Evolutionary conservation across 2,797 vertebrate species (phyloP), one percentile per base, ranked within the genome.

Genomic region (Notolepis coatsorum): DNA sequence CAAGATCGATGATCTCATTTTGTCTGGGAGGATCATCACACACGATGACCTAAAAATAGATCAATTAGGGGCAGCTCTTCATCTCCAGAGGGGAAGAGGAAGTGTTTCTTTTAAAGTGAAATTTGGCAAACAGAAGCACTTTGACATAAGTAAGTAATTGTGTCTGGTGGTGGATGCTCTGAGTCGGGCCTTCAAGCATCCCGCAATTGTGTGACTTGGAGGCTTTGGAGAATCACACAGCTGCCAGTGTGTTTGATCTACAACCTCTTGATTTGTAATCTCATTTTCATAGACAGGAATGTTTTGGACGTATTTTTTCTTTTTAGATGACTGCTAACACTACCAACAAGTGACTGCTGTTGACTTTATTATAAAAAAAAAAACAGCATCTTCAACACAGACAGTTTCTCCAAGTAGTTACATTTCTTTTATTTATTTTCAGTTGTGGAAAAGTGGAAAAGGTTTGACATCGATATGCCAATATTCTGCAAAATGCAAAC

Each of bases 141-240:
- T 27, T n/a, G 61, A 74, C 61, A 87, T 84, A 62, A 88, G 86
- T 83, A 78, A 77, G 63, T 69, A 71, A 89, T 79, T 73, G 74
- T 70, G 54, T 77, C 71, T 51, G 54, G 61, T 18, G 4, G 5
- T 61, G 60, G 39, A 31, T 55, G 79, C 59, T 71, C 55, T 77
- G 77, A 82, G 58, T 55, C n/a, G 79, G 61, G 56, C 56, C 21
- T 61, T 73, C 61, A 71, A 21, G 58, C 80, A 79, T 75, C 66
- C 73, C 81, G 79, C 64, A 75, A 55, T 77, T 72, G 68, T 75
- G 52, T 77, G 74, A 50, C 64, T 73, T 65, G 41, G 71, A 70
- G 58, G 58, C 71, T 79, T 81, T 82, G 81, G 82, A 71, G 70
- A 80, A 80, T 89, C 76, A 77, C 79, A 80, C 57, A 8, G 46